A percentile compares a stretch with the other conserved stretches of the same genome.
These are phyloP conservation scores for Synergus gifuensis DNA, from an alignment of 2,888 invertebrate species.

Conservation along the genomic window DNA sequence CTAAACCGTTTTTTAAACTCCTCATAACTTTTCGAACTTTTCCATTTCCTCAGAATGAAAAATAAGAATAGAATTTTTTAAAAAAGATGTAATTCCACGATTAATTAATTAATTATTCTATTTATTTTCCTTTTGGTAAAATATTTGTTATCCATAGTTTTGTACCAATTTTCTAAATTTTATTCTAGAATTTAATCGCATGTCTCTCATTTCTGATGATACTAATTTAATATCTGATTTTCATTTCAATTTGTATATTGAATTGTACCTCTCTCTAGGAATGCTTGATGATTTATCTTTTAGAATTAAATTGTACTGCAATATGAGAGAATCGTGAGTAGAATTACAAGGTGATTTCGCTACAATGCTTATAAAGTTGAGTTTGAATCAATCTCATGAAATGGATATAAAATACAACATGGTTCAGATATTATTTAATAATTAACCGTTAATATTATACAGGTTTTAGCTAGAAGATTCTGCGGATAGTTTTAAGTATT, in stretches of 20 bases:
- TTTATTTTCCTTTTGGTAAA: no score
- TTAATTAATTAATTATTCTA: no score
- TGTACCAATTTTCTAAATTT: neutral
- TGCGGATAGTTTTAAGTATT: no score
- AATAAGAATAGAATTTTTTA: no score
- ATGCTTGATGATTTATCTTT: conserved; percentile 44
- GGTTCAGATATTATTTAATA: no score
- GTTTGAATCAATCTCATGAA: conserved; percentile 12
- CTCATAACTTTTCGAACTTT: no score
- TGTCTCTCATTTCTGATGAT: conserved; percentile 1
- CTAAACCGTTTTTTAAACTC: no score
- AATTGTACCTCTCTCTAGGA: conserved; percentile 45
- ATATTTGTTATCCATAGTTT: neutral
- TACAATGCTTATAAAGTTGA: conserved; percentile 20
- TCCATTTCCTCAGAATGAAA: no score
- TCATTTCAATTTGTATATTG: conserved; percentile 25
- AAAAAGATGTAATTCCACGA: no score
- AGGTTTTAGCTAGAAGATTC: no score
- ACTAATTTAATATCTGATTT: conserved; percentile 26
- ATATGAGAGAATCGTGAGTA: conserved; percentile 27
- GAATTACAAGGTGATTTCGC: conserved; percentile 29
- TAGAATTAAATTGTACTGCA: conserved; percentile 29
- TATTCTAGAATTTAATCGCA: neutral
- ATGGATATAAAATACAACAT: conserved; percentile 43
- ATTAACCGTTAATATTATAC: no score